Evolutionary conservation across 2,888 invertebrate species (phyloP).

Genomic region (Piscicola geometra): DNA sequence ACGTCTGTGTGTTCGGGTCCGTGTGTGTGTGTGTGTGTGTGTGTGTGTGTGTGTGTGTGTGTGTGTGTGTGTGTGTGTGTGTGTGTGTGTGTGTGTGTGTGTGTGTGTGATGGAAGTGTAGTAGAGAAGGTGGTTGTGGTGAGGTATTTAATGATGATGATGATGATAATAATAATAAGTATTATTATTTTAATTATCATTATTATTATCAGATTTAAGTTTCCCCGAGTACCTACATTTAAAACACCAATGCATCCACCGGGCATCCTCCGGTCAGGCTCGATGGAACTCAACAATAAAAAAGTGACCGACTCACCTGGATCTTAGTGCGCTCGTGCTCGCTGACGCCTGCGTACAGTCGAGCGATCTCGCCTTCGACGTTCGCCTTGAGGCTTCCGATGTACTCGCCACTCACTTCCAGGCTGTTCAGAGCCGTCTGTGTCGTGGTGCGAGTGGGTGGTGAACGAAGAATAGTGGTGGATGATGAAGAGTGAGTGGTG

Average conservation of each 20-base stretch:
- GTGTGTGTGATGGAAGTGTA: no score
- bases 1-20: slow-evolving; percentile 51
- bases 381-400: slow-evolving; percentile 76
- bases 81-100: slow-evolving; percentile 32
- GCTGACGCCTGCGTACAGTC: slow-evolving; percentile 50
- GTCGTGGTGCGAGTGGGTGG: slow-evolving; percentile 39
- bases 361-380: slow-evolving; percentile 60
- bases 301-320: slow-evolving; percentile 48
- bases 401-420: slow-evolving; percentile 84
- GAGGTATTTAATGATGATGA: no score
- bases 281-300: no score
- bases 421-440: slow-evolving; percentile 79
- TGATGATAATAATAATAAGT: no score
- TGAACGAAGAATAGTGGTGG: no score
- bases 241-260: background rate
- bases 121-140: no score
- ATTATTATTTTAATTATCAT: no score
- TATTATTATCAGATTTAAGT: background rate
- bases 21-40: background rate
- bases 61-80: slow-evolving; percentile 10
- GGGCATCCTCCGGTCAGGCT: no score
- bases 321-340: slow-evolving; percentile 55
- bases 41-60: no score
- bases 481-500: no score
- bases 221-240: background rate